Evolutionary conservation across 2,888 invertebrate genomes (phyloP), one percentile per base, ranked within the genome.

Genomic region (Erebia ligea): DNA sequence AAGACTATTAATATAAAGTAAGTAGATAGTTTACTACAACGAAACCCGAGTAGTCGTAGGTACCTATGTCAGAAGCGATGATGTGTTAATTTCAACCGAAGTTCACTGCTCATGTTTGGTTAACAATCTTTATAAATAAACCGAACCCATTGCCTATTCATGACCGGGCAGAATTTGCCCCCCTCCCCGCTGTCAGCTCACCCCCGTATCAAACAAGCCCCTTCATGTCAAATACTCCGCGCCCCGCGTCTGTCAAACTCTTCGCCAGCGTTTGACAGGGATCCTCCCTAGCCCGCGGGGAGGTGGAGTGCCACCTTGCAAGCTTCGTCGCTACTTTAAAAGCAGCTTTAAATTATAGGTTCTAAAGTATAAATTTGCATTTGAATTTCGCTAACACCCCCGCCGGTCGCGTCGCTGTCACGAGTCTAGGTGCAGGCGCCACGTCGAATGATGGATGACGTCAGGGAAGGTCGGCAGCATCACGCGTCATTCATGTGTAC

Each of bases 401-500:
- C 77, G 79, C 80, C 78, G 76, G 79, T 80, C 88, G 86, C 86
- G 86, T 80, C 85, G 83, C 87, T 90, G 90, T 92, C 90, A 89
- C 81, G 85, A 90, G 91, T 91, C 93, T 91, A 88, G 92, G 89
- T 92, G 91, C 92, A 92, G 93, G 93, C 92, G 92, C 92, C 93
- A 90, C 88, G 87, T 83, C 89, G 91, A 92, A 93, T 93, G 93
- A 93, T 93, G 91, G 93, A 93, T 93, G 92, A 89, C 92, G 92
- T 90, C 91, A 91, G 90, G 88, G 90, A 89, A 92, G 92, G 92
- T 90, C 91, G 91, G 88, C 91, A 91, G 91, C 92, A 92, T 91
- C 93, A 91, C 93, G 89, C 91, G 92, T 92, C 93, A 92, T 92
- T 93, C 93, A 90, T 92, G 93, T 93, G 93, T 92, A 92, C 91